Percentiles rank a stretch among this genome's conserved stretches.
phyloP scores from a whole-genome alignment of 2,888 invertebrate species.

The Hemistola chrysoprasaria region DNA sequence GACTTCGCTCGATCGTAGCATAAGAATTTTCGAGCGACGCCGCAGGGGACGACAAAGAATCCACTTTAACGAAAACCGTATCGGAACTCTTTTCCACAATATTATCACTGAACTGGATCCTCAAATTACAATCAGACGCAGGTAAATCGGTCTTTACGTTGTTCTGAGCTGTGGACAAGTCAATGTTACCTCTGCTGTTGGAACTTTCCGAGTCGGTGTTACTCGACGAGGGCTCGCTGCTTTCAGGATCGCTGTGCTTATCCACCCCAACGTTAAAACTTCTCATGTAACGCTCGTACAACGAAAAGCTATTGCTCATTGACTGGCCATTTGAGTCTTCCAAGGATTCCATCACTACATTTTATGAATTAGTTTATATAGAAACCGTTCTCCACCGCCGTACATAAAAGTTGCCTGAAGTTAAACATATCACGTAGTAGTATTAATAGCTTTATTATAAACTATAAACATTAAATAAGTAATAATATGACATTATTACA shows the following conservation, averaged over 20 bases:
- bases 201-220: conserved; percentile 52
- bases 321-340: conserved; percentile 74
- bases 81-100: conserved; percentile 50
- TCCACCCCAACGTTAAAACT: conserved; percentile 67
- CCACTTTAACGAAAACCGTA: conserved; percentile 51
- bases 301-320: conserved; percentile 72
- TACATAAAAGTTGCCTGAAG: too few species aligned
- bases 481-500: too few species aligned
- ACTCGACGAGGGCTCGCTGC: conserved; percentile 39
- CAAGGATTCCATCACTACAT: conserved; percentile 72
- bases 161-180: conserved; percentile 52
- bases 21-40: conserved; percentile 57
- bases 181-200: conserved; percentile 61
- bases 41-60: conserved; percentile 54
- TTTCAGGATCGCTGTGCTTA: conserved; percentile 38
- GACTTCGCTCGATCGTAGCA: conserved; percentile 53
- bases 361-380: conserved; percentile 25
- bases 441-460: too few species aligned
- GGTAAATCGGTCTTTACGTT: conserved; percentile 50
- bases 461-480: too few species aligned
- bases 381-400: too few species aligned
- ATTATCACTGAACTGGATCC: conserved; percentile 43
- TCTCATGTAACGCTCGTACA: conserved; percentile 72
- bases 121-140: conserved; percentile 44
- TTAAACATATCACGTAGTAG: too few species aligned